Conservation (phyloP, 2,113 vertebrate genomes). For the Coracopsis vasa region DNA sequence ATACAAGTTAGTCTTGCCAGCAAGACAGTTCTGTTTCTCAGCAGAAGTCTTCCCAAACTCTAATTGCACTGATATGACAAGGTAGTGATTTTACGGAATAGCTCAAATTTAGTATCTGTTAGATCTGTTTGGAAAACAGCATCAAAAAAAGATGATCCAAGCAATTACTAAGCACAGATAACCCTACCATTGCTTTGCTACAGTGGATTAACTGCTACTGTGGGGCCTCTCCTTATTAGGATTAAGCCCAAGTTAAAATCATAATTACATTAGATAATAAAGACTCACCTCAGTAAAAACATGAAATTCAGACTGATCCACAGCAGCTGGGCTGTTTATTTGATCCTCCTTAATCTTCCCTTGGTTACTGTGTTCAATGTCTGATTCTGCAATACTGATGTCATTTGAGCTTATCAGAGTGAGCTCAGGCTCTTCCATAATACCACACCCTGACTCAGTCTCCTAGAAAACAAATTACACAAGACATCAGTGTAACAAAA, state of each 20-base stretch:
- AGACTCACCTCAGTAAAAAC: conserved; percentile 17
- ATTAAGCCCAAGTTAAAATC: background rate
- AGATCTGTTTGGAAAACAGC: background rate
- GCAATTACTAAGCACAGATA: background rate
- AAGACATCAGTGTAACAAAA: background rate
- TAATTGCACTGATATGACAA: background rate
- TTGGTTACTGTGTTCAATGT: conserved; percentile 18
- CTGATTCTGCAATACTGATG: conserved; percentile 73
- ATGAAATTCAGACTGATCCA: background rate
- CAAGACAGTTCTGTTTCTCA: background rate
- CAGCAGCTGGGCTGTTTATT: background rate
- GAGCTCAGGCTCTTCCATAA: conserved; percentile 90
- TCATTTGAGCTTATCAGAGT: conserved; percentile 83
- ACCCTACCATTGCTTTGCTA: background rate
- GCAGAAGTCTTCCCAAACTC: background rate
- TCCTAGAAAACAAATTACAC: conserved; percentile 67
- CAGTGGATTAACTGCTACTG: background rate
- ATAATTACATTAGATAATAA: background rate
- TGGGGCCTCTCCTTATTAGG: background rate
- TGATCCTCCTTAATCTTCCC: background rate
- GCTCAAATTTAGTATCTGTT: background rate
- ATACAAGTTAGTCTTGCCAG: background rate
- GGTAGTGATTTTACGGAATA: background rate
- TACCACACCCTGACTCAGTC: conserved; percentile 75
- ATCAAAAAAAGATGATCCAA: background rate